phyloP scores from a whole-genome alignment of 2,888 invertebrate genomes.

The Dasysyrphus albostriatus region DNA sequence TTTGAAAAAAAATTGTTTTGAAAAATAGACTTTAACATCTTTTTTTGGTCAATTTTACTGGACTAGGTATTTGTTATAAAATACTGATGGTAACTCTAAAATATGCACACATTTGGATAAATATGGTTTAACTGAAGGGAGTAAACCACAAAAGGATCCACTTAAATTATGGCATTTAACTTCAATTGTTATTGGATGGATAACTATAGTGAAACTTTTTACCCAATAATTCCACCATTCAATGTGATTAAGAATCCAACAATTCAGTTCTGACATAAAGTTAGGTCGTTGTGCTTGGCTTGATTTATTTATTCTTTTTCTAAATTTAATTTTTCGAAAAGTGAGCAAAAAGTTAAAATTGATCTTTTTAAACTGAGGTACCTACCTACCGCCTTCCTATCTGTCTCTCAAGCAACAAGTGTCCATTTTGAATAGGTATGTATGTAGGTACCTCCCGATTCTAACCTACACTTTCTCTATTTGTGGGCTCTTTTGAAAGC shows the following conservation, averaged over 20 bases:
- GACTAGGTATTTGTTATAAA: background rate
- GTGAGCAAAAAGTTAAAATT: conserved; percentile 67
- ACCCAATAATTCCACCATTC: conserved; percentile 59
- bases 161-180: conserved; percentile 65
- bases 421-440: conserved; percentile 21
- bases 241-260: conserved; percentile 64
- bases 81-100: background rate
- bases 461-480: conserved; percentile 10
- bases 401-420: conserved; percentile 64
- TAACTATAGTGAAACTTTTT: conserved; percentile 63
- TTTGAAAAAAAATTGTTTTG: no score
- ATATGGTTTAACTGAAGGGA: conserved; percentile 9
- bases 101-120: background rate
- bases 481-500: conserved; percentile 11
- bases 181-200: conserved; percentile 50
- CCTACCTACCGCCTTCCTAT: conserved; percentile 19
- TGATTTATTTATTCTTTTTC: background rate
- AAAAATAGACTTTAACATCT: no score
- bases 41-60: no score
- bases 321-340: conserved; percentile 33
- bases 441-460: background rate
- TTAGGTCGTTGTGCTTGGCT: conserved; percentile 26
- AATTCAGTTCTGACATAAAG: conserved; percentile 23
- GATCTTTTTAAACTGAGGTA: conserved; percentile 60
- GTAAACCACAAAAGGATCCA: conserved; percentile 23